Conservation (phyloP, 2,888 invertebrate species). For the Philereme transversata region DNA sequence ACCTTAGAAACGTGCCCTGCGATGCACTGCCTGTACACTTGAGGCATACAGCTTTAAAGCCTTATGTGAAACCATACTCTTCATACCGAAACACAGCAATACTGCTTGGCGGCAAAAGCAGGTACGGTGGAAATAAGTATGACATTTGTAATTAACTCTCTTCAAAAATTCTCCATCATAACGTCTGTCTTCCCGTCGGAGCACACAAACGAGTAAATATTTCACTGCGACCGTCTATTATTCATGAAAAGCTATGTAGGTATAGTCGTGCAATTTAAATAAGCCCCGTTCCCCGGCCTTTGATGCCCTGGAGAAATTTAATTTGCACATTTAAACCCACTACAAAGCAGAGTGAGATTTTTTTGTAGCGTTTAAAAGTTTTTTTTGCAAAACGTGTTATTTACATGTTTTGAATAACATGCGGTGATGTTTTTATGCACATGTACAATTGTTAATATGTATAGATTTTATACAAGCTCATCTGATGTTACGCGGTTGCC, state of each 20-base stretch:
- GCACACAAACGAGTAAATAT: constrained; percentile 30
- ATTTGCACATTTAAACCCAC: constrained; percentile 64
- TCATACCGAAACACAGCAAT: too few species aligned
- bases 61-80: too few species aligned
- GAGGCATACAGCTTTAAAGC: too few species aligned
- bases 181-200: constrained; percentile 7
- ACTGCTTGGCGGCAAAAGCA: too few species aligned
- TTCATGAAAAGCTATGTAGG: constrained; percentile 60
- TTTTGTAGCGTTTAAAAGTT: constrained; percentile 31
- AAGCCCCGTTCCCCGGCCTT: constrained; percentile 50
- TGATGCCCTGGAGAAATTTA: constrained; percentile 63
- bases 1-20: too few species aligned
- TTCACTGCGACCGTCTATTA: constrained; percentile 49
- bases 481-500: too few species aligned
- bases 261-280: constrained; percentile 64
- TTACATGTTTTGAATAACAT: neutral
- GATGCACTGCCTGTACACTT: too few species aligned
- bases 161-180: neutral
- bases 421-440: neutral
- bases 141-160: neutral
- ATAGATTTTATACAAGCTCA: too few species aligned
- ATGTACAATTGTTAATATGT: too few species aligned
- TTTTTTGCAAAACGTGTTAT: constrained; percentile 17
- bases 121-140: neutral
- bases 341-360: constrained; percentile 49